phyloP scores from a whole-genome alignment of 2,888 invertebrate genomes.

The Stomorhina lunata region DNA sequence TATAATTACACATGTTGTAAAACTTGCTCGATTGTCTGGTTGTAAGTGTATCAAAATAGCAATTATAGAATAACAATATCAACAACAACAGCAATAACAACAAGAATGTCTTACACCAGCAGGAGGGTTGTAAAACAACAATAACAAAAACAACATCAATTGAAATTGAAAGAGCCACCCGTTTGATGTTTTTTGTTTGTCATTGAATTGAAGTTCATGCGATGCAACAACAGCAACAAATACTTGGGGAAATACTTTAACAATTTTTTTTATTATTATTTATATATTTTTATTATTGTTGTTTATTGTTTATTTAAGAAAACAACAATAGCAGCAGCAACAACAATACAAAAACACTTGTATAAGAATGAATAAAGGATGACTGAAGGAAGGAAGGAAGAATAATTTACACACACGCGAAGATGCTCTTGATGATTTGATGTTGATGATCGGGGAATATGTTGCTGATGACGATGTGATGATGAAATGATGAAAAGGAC shows the following conservation, averaged over 20 bases:
- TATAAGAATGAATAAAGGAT: background rate
- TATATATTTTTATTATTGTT: constrained; percentile 8
- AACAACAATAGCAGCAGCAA: background rate
- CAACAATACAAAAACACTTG: constrained; percentile 13
- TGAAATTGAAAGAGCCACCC: background rate
- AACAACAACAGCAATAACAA: constrained; percentile 4
- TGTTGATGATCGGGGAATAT: background rate
- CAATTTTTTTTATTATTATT: background rate
- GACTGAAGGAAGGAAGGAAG: background rate
- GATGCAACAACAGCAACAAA: background rate
- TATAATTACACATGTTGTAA: constrained; percentile 38
- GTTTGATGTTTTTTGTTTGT: background rate
- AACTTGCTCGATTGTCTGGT: background rate
- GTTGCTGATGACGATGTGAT: background rate
- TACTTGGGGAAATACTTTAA: background rate
- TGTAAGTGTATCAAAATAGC: constrained; percentile 37
- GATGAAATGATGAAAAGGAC: constrained; percentile 7
- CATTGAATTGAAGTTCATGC: background rate
- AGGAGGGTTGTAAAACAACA: constrained; percentile 1
- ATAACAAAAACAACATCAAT: constrained; percentile 15
- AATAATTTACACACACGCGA: background rate
- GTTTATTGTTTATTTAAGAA: constrained; percentile 7
- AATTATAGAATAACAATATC: constrained; percentile 39
- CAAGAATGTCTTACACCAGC: constrained; percentile 24
- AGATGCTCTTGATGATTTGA: background rate